Evolutionary conservation across 2,888 invertebrate species (phyloP), one percentile per base, ranked within the genome.

Genomic region (Glaucopsyche alexis): DNA sequence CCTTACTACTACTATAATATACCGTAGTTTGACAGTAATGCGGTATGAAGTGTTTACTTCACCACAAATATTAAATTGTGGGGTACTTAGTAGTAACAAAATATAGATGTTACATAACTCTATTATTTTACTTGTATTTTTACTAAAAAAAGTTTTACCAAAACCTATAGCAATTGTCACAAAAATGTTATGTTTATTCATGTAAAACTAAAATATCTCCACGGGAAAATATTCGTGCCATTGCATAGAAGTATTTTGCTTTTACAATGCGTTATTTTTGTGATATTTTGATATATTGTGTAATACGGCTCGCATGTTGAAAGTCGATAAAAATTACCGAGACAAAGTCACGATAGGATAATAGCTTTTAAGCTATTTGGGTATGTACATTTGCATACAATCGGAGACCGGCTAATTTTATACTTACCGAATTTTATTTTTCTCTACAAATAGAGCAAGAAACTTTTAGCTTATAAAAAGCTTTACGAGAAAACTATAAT

Each of bases 291-390:
- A 67, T 67, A 67, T 67, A 45, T 45, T 67, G 42, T 67, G 67
- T 67, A 67, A 67, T 45, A 67, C 45, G 14, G 6, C 7, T 67
- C 67, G 67, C 67, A 16, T 67, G 67, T 45, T 67, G 67, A 45
- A 42, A 19, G 67, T 67, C 67, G 42, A 67, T 67, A 67, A 67
- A 45, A 67, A 67, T 67, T 67, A 67, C 60, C 67, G 67, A 67
- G 45, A 67, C 45, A 67, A 42, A 67, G 67, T 67, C 67, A 67
- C 67, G 67, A 67, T 45, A 42, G 45, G n/a, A 42, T 45, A 16
- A 16, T 29, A 29, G 4, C n/a, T n/a, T n/a, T n/a, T n/a, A 45
- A 45, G 67, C 67, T 67, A 42, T 67, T 67, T 67, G 13, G 13
- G 19, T 8, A n/a, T n/a, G n/a, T n/a, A 47, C 67, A 47, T 67